Evolutionary conservation across 2,888 invertebrate species (phyloP), one percentile per base, ranked within the genome.

Genomic region (Cephonodes hylas): DNA sequence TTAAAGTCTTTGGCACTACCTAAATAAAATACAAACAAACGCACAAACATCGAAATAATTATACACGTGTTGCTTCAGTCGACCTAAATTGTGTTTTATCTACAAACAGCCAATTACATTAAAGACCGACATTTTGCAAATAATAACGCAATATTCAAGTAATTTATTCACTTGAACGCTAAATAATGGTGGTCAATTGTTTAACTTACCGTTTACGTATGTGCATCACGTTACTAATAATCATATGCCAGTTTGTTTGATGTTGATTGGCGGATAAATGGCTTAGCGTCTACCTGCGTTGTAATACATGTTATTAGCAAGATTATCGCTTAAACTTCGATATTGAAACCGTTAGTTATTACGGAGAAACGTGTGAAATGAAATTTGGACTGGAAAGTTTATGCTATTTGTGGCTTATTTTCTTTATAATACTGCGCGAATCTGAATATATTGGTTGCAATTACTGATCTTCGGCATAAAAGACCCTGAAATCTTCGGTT

Each of bases 231-330:
- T 18, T 8, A n/a, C 18, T 38, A 38, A 38, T 10, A 53, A 10
- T 18, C 31, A 53, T 15, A 48, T 48, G 27, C 31, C 53, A 53
- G 53, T 3, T 4, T 0, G 53, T 53, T 31, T 27, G 53, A 53
- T 15, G 27, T 15, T 53, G 53, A 53, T 53, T 53, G 53, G 53
- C 53, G 31, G 53, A 42, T 45, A 45, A 18, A 31, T 53, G 20
- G 18, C 10, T n/a, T n/a, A 6, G 46, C n/a, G 31, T 48, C 48
- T 31, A 27, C 27, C 27, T 27, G 48, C 27, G 27, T 53, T 53
- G 31, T 53, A 53, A 53, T 53, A 15, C 7, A 15, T 8, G 31
- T 10, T 31, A 53, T 53, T 31, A 53, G 15, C 31, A 31, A 18
- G 7, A 31, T 31, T 18, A 23, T 48, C 23, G 15, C 27, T 48